These are phyloP conservation scores for Melipona beecheii DNA, from an alignment of 2,888 invertebrate species.

Conservation along the genomic window DNA sequence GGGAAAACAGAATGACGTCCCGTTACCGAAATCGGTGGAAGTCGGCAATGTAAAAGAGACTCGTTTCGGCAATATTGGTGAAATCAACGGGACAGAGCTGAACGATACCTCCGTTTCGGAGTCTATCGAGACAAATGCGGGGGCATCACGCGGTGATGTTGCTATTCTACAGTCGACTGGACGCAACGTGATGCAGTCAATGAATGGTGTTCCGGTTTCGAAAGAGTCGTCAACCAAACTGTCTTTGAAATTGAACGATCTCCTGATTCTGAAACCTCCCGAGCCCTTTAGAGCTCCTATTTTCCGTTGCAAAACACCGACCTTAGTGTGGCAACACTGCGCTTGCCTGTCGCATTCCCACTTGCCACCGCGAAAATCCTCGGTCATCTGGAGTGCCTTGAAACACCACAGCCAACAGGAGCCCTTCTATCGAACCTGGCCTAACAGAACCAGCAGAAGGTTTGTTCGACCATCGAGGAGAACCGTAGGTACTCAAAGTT, in stretches of 20 bases:
- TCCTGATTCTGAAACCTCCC: slow-evolving; percentile 74
- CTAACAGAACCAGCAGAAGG: slow-evolving; percentile 67
- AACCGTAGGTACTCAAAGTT: slow-evolving; percentile 67
- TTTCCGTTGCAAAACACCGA: slow-evolving; percentile 64
- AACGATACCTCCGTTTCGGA: slow-evolving; percentile 9
- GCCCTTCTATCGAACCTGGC: slow-evolving; percentile 78
- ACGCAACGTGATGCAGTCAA: slow-evolving; percentile 8
- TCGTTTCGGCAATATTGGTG: slow-evolving; percentile 6
- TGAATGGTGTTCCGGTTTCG: slow-evolving; percentile 19
- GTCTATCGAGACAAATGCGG: slow-evolving; percentile 11
- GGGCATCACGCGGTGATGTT: not conserved
- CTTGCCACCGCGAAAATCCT: slow-evolving; percentile 66
- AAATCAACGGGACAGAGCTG: slow-evolving; percentile 10
- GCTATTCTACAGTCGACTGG: slow-evolving; percentile 1
- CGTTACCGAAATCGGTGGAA: slow-evolving; percentile 4
- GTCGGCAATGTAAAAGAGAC: not conserved
- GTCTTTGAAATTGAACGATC: slow-evolving; percentile 53
- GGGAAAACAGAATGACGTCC: not conserved
- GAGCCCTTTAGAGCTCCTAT: slow-evolving; percentile 69
- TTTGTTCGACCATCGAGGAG: slow-evolving; percentile 56
- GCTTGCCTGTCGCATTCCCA: slow-evolving; percentile 74
- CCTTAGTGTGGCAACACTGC: slow-evolving; percentile 71
- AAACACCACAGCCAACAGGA: slow-evolving; percentile 71
- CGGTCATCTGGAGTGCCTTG: slow-evolving; percentile 73
- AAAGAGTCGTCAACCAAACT: slow-evolving; percentile 5